Base-by-base conservation (phyloP, 2,888 invertebrate genomes). In the Chrysolina oricalcia region DNA sequence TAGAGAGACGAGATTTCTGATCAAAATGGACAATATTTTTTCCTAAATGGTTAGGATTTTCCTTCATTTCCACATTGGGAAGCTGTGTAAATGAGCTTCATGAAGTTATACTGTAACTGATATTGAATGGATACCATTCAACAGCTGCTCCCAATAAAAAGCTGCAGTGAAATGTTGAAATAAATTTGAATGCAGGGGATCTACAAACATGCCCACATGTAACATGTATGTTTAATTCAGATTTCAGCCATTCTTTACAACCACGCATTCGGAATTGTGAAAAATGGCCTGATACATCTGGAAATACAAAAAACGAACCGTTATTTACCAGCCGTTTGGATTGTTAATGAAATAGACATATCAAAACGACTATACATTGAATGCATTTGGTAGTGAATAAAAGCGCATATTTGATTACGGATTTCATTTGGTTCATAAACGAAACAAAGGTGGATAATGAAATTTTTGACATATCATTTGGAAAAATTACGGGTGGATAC, bases 331-430 rank as follows among this genome's bases (percentile, higher is more conserved):
- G 35, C 27, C 23, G 27, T 35, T 59, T n/a, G 27, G 59, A 27
- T 59, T 59, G 23, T 27, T 59, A 59, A 27, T 59, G 35, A 59
- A 59, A 59, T 59, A 59, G 59, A 59, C 35, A 35, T 35, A 59
- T 15, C 59, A 5, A 21, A 21, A 6, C 23, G 13, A 19, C 56
- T 56, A 56, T 21, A 5, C 19, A 59, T 35, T 59, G 35, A n/a
- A 35, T 23, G 27, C 35, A 27, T 35, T 53, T 53, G 48, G 48
- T 53, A 19, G 13, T 13, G 11, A 21, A 53, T 53, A 53, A 21
- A 21, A 53, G 19, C 19, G 21, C 13, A 23, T 53, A 53, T 53
- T 53, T 53, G 19, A 13, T 53, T 21, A 21, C 19, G 10, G 53
- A 21, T 53, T 53, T 1, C 19, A 53, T 53, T 53, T 1, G 1